Conservation (phyloP, 2,113 vertebrate genomes). For the Eidolon helvum region DNA sequence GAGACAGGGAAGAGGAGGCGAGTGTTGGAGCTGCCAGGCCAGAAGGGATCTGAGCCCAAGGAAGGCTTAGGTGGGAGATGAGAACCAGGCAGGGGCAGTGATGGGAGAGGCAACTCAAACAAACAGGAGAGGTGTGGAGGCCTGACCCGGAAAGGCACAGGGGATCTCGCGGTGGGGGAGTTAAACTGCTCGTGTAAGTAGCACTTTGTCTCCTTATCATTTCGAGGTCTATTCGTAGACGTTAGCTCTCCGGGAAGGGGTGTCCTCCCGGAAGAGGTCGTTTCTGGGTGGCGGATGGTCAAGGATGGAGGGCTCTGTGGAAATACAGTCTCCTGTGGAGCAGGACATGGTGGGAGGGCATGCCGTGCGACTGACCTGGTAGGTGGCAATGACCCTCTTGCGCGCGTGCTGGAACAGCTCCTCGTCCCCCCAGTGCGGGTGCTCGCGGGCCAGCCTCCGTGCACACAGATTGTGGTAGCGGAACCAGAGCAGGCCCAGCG, state of each 20-base stretch:
- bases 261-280: constrained; percentile 77
- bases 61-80: not conserved
- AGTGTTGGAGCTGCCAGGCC: not conserved
- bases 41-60: not conserved
- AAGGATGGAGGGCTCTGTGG: too few relatives aligned
- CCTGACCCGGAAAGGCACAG: too few relatives aligned
- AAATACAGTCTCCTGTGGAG: not conserved
- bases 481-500: constrained; percentile 92
- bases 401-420: constrained; percentile 92
- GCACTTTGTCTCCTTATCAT: not conserved
- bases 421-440: constrained; percentile 91
- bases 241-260: not conserved
- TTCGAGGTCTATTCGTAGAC: not conserved
- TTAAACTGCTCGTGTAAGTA: rapidly evolving
- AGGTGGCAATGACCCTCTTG: constrained; percentile 91
- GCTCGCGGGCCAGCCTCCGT: constrained; percentile 70
- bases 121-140: not conserved
- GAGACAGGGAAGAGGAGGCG: not conserved
- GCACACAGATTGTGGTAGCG: constrained; percentile 94
- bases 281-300: not conserved
- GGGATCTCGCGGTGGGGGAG: rapidly evolving
- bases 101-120: not conserved
- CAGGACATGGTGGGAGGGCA: rapidly evolving
- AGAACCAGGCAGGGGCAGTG: not conserved
- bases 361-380: constrained; percentile 87